These are phyloP conservation scores for Theonella swinhoei DNA, from an alignment of 37 sponge, comb jelly and placozoan genomes.

Conservation along the genomic window DNA sequence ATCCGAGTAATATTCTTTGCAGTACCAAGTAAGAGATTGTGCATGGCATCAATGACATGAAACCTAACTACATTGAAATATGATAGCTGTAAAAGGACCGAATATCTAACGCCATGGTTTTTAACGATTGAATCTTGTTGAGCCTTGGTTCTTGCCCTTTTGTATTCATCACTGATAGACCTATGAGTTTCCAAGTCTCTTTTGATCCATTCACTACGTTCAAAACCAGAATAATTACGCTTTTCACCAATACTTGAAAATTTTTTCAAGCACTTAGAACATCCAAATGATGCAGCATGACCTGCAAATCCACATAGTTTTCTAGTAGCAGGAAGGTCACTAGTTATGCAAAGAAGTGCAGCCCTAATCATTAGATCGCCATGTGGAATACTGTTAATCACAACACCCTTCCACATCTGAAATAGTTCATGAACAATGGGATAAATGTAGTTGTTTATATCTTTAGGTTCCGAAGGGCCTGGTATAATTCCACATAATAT, in stretches of 20 bases:
- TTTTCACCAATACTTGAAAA: conserved; percentile 20
- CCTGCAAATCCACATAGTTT: conserved; percentile 54
- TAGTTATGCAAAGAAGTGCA: conserved; percentile 17
- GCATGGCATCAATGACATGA: no score
- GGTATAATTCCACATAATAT: conserved; percentile 51
- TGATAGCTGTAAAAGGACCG: not conserved
- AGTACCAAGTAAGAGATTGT: no score
- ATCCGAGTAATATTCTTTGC: no score
- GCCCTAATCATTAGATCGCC: no score
- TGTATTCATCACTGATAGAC: no score
- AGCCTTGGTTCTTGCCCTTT: no score
- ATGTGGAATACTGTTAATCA: not conserved
- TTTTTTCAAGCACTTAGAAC: conserved; percentile 72
- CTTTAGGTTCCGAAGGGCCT: conserved; percentile 46
- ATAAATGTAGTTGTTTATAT: conserved; percentile 22
- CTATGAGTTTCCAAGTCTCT: not conserved
- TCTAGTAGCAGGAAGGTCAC: conserved; percentile 62
- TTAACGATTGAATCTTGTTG: no score
- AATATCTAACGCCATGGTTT: no score
- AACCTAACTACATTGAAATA: no score
- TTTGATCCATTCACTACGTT: conserved; percentile 21
- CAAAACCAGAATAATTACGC: conserved; percentile 51
- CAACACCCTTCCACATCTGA: conserved; percentile 18
- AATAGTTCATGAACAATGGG: conserved; percentile 42
- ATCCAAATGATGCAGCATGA: conserved; percentile 36